Evolutionary conservation across 2,113 vertebrate genomes (phyloP).

Genomic region (Acrocephalus kingi): DNA sequence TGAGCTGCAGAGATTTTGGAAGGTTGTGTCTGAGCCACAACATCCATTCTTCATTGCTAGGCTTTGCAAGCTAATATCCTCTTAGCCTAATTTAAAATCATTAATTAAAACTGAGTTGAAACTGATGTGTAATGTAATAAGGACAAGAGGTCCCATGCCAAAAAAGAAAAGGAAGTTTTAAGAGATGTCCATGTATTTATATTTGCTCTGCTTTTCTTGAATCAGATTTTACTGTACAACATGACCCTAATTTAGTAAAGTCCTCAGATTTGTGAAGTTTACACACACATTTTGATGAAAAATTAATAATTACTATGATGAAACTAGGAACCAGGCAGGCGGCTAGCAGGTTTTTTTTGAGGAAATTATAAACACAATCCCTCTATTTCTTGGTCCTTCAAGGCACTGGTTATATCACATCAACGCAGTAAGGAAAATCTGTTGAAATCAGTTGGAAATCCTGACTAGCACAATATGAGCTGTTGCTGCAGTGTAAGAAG

Average conservation of each 20-base stretch:
- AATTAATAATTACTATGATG: conserved; percentile 15
- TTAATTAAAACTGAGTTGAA: conserved; percentile 67
- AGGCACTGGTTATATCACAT: conserved; percentile 50
- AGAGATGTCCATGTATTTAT: neutral
- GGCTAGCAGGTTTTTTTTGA: conserved; percentile 36
- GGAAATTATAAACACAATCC: conserved; percentile 34
- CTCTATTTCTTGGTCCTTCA: conserved; percentile 28
- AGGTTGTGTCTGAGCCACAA: conserved; percentile 67
- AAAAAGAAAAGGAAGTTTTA: conserved; percentile 11
- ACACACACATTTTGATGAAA: neutral
- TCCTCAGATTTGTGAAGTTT: neutral
- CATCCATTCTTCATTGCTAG: conserved; percentile 55
- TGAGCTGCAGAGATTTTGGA: conserved; percentile 57
- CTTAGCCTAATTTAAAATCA: conserved; percentile 77
- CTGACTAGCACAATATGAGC: conserved; percentile 66
- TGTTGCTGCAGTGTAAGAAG: conserved; percentile 64
- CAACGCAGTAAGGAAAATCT: conserved; percentile 56
- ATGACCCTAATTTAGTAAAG: neutral
- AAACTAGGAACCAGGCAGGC: conserved; percentile 6
- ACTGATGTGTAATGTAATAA: conserved; percentile 58
- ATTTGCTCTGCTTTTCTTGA: conserved; percentile 2
- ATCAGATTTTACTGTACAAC: neutral
- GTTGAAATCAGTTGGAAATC: conserved; percentile 67
- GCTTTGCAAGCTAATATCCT: conserved; percentile 75
- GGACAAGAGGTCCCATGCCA: conserved; percentile 20